These are phyloP conservation scores for Pandemis corylana DNA, from an alignment of 2,888 invertebrate species.

Conservation along the genomic window DNA sequence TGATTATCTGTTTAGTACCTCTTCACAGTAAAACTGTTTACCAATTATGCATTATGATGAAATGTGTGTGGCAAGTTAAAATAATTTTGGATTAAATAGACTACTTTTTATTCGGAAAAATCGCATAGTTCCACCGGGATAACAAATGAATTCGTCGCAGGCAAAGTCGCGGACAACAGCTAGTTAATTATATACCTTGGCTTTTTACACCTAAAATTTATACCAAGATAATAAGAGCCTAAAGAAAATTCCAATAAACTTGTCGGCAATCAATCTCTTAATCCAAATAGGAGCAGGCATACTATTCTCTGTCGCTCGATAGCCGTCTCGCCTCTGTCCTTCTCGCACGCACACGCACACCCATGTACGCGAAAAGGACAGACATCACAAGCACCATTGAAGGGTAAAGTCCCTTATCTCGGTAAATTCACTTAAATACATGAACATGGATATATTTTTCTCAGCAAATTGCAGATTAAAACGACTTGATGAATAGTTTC, in stretches of 20 bases:
- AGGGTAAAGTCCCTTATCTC: conserved; percentile 9
- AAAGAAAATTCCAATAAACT: conserved; percentile 11
- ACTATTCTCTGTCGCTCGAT: conserved; percentile 13
- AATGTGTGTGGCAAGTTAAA: no score
- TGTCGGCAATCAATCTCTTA: conserved; percentile 6
- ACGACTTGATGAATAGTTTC: neutral
- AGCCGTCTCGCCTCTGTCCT: conserved; percentile 1
- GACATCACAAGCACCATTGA: neutral
- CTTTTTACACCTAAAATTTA: conserved; percentile 2
- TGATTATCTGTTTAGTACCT: no score
- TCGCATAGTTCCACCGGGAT: no score
- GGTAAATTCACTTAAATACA: conserved; percentile 9
- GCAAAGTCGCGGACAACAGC: neutral
- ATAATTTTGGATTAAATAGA: no score
- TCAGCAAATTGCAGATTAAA: neutral
- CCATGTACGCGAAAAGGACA: neutral
- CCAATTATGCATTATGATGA: no score
- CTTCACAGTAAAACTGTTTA: no score
- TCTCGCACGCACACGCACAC: neutral
- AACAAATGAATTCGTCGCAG: no score
- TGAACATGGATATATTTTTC: conserved; percentile 2
- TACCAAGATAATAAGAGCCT: neutral
- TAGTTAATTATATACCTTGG: neutral
- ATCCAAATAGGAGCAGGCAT: neutral
- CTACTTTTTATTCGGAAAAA: no score